phyloP scores from a whole-genome alignment of 2,113 vertebrate genomes.

The Vimba vimba region DNA sequence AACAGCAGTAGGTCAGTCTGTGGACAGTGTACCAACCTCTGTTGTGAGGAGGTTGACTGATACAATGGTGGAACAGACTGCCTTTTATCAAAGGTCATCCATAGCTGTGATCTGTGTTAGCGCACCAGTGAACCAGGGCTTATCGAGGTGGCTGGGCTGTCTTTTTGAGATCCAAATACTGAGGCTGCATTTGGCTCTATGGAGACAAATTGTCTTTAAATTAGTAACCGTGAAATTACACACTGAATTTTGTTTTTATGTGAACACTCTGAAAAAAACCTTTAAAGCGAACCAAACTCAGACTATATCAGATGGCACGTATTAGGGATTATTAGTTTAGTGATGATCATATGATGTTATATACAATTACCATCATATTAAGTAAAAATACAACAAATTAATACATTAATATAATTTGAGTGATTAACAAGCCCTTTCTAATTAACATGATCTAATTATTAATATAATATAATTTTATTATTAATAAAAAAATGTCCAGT shows the following conservation, averaged over 20 bases:
- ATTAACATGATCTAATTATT: no score
- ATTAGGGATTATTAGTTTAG: no score
- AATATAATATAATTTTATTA: no score
- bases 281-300: not conserved
- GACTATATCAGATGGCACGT: not conserved
- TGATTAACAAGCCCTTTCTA: not conserved
- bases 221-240: not conserved
- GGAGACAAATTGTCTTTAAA: conserved; percentile 1
- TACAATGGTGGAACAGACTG: conserved; percentile 22
- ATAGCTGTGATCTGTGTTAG: conserved; percentile 38
- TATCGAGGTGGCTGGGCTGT: conserved; percentile 1
- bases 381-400: no score
- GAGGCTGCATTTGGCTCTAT: not conserved
- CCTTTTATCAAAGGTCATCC: conserved; percentile 49
- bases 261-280: not conserved
- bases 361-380: no score
- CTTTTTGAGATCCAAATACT: conserved; percentile 9
- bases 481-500: no score
- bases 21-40: conserved; percentile 22
- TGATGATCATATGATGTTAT: no score
- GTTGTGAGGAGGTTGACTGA: conserved; percentile 37
- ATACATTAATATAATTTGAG: not conserved
- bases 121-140: conserved; percentile 1
- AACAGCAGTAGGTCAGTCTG: conserved; percentile 15
- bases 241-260: not conserved